These are phyloP conservation scores for Galleria mellonella DNA, from an alignment of 1,140 invertebrate genomes.

Conservation along the genomic window DNA sequence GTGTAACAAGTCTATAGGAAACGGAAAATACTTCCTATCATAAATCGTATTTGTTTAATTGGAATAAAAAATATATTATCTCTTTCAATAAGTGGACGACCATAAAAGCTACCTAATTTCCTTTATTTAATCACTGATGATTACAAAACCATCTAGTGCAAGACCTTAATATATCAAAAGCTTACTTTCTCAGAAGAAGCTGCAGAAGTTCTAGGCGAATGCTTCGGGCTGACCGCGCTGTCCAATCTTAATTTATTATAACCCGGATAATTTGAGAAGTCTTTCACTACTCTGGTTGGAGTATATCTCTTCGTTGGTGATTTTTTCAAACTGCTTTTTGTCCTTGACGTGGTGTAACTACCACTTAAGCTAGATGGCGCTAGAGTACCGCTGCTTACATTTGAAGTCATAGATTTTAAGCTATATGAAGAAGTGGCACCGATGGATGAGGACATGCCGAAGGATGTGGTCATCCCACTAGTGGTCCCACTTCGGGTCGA, in stretches of 20 bases:
- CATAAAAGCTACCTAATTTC: too few relatives aligned
- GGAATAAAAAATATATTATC: too few relatives aligned
- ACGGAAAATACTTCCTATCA: too few relatives aligned
- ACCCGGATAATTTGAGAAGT: constrained; percentile 47
- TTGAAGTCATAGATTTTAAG: constrained; percentile 46
- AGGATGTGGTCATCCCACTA: constrained; percentile 47
- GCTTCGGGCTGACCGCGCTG: constrained; percentile 68
- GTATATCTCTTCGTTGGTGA: constrained; percentile 59
- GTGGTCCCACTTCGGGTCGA: constrained; percentile 48
- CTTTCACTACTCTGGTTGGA: constrained; percentile 44
- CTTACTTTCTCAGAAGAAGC: constrained; percentile 49
- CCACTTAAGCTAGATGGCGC: constrained; percentile 57
- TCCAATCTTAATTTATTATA: constrained; percentile 69
- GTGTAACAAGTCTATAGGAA: too few relatives aligned
- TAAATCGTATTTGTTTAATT: too few relatives aligned
- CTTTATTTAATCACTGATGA: too few relatives aligned
- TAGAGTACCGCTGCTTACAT: constrained; percentile 43
- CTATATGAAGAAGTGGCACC: constrained; percentile 61
- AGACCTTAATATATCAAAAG: neutral
- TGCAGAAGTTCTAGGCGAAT: constrained; percentile 43
- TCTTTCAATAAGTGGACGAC: too few relatives aligned
- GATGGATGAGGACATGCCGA: constrained; percentile 53
- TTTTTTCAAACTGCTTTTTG: constrained; percentile 64
- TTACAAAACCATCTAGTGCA: too few relatives aligned
- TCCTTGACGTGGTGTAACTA: constrained; percentile 52